phyloP scores from a whole-genome alignment of 2,888 invertebrate genomes.

The Keiferia lycopersicella region DNA sequence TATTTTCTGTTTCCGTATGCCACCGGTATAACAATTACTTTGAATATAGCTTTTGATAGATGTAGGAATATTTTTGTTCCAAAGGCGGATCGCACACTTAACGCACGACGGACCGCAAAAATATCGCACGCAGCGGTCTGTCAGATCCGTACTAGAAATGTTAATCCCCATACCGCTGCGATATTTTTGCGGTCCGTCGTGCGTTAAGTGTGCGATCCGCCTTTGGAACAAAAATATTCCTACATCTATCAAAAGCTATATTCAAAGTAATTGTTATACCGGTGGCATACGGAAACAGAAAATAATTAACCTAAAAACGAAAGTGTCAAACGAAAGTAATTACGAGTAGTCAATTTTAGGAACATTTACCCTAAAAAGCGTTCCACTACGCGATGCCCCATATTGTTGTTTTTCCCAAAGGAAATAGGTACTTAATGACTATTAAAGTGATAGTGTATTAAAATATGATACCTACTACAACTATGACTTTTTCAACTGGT shows the following conservation, averaged over 20 bases:
- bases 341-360: not conserved
- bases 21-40: not conserved
- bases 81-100: too few species aligned
- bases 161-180: too few species aligned
- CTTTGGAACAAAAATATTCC: not conserved
- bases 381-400: not conserved
- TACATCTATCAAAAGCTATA: not conserved
- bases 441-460: not conserved
- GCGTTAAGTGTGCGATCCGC: too few species aligned
- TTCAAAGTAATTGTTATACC: not conserved
- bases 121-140: too few species aligned
- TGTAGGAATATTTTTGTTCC: not conserved
- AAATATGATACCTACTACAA: not conserved
- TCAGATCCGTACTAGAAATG: too few species aligned
- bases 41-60: not conserved
- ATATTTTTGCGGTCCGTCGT: too few species aligned
- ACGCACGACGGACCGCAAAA: too few species aligned
- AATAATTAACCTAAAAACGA: conserved; percentile 6
- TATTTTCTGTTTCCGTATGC: conserved; percentile 6
- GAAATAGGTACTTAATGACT: not conserved
- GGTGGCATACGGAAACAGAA: not conserved
- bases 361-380: conserved; percentile 9
- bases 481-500: too few species aligned
- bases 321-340: conserved; percentile 10
- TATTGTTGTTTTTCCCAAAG: not conserved